phyloP scores from a whole-genome alignment of 2,113 vertebrate species.

The Cromileptes altivelis region DNA sequence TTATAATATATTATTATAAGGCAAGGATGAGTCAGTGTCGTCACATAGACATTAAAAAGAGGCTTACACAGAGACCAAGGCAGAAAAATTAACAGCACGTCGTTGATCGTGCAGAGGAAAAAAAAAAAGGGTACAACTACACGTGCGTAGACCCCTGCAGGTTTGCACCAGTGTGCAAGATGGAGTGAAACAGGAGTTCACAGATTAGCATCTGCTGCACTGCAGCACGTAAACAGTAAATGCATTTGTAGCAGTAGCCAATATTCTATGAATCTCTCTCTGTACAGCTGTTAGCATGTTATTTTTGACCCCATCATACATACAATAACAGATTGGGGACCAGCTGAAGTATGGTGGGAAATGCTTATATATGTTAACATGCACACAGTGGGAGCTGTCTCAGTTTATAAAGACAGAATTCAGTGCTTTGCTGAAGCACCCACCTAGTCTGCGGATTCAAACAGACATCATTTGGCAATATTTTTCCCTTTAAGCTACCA shows the following conservation, averaged over 20 bases:
- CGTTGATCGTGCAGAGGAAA: background rate
- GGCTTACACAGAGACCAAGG: background rate
- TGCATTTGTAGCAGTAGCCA: constrained; percentile 7
- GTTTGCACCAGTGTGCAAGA: background rate
- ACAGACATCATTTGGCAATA: constrained; percentile 12
- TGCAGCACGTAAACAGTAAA: background rate
- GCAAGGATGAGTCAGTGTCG: no score
- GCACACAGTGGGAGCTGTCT: constrained; percentile 11
- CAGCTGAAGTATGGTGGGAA: constrained; percentile 13
- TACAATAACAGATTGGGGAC: background rate
- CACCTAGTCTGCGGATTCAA: background rate
- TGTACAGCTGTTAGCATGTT: constrained; percentile 1
- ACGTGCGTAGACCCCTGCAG: background rate
- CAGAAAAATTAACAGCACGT: background rate
- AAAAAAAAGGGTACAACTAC: background rate
- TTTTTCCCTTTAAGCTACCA: constrained; percentile 6
- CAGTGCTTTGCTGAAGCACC: constrained; percentile 35
- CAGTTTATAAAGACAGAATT: constrained; percentile 38
- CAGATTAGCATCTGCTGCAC: constrained; percentile 1
- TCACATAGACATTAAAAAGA: background rate
- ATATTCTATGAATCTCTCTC: background rate
- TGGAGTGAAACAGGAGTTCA: background rate
- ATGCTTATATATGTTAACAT: constrained; percentile 28
- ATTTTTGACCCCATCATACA: constrained; percentile 9
- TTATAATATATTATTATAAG: constrained; percentile 3